Evolutionary conservation across 2,797 vertebrate species (phyloP), one percentile per base, ranked within the genome.

Genomic region (Enteromius trimaculatus): DNA sequence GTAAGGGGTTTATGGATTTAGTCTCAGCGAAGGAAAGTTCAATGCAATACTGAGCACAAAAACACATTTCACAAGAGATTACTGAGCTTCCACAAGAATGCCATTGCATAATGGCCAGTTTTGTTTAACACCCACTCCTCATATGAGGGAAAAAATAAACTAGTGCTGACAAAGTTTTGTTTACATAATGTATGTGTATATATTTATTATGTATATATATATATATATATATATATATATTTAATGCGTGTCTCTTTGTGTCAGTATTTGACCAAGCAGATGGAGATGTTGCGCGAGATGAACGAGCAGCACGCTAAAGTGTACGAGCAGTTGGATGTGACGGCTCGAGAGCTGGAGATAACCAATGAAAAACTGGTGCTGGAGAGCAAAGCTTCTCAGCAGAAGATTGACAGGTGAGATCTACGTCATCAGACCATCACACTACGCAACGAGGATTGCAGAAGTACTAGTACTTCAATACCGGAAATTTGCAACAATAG

Each of bases 251-350:
- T 47, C 0, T 74, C 9, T 29, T 1, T 62, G 17, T 65, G 70
- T 31, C 88, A 99, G 98, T 98, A 99, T 89, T 92, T 99, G 90
- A 96, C 96, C 90, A 98, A 98, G 90, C 98, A 99, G 90, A 90
- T 98, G 88, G 98, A 99, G 85, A 97, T 94, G 85, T 76, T 98
- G 86, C 90, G 98, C 72, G 97, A 97, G 26, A 96, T 98, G 95
- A 99, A 98, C 0, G 98, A 99, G 86, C 98, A 99, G 92, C 97
- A 99, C 0, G 97, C 97, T 0, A 98, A 98, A 86, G 98, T 99
- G 83, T 99, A 99, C 0, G 98, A 99, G 87, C 98, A 99, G 94
- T 92, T 99, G 93, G 98, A 99, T 51, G 94, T 98, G 89, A 96
- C 97, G 0, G 97, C 98, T 1, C 91, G 97, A 19, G 97, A 97